Evolutionary conservation across 2,797 vertebrate genomes (phyloP), one percentile per base, ranked within the genome.

Genomic region (Steatocranus sp.): DNA sequence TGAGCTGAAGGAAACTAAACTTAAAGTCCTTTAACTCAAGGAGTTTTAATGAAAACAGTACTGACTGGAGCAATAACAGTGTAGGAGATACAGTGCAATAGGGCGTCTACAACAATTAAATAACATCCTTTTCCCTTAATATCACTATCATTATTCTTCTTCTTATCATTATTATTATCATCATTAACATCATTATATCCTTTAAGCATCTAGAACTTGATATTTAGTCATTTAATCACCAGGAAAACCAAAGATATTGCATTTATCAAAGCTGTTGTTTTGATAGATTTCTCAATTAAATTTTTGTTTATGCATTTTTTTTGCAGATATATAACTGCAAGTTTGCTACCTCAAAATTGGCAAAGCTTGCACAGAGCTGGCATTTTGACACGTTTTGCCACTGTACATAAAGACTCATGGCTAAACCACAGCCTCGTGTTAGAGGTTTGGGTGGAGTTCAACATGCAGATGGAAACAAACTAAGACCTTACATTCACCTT

Each of bases 201-300:
- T 30, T 30, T 73, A 48, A 48, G 17, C 7, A 30, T 48, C 41
- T 48, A 11, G 10, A 48, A 30, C 68, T 48, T 46, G n/a, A 48
- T 48, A 73, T 27, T 48, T 46, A 46, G 23, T 46, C 15, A 70
- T 70, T 30, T 70, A 70, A 46, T 46, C 66, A 70, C 41, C 15
- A 5, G 10, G 23, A 70, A 68, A 70, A 70, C 15, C 66, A 46
- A 18, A 7, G 4, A 70, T 46, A 46, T 46, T 43, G 38, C 9
- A 8, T 30, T 3, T 46, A 30, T 18, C 23, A 11, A 25, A 4
- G 4, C 20, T 43, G 6, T 23, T 63, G 58, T 14, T 63, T 63
- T 8, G 58, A 63, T 12, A 63, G 7, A 38, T 38, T 63, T 38
- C n/a, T 38, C 3, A 63, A 20, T 38, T 38, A 23, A 3, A 14